Conservation (phyloP, 2,113 vertebrate genomes). For the Etheostoma cragini region DNA sequence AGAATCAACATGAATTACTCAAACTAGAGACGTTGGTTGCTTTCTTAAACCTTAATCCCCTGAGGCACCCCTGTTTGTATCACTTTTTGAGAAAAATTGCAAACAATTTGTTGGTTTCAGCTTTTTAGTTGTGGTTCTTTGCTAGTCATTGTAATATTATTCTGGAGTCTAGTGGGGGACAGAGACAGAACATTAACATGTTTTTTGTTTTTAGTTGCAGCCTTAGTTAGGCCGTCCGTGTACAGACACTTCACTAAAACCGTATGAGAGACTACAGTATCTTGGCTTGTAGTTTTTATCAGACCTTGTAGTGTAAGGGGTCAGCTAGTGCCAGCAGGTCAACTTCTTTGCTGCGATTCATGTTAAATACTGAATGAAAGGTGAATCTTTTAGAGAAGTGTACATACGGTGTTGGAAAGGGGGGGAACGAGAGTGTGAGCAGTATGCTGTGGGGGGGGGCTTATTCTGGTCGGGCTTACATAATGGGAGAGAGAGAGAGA, state of each 20-base stretch:
- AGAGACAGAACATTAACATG: no score
- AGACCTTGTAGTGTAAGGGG: neutral
- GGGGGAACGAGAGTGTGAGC: conserved; percentile 26
- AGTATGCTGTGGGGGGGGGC: conserved; percentile 13
- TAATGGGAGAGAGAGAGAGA: conserved; percentile 69
- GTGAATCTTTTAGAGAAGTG: conserved; percentile 9
- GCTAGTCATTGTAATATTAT: neutral
- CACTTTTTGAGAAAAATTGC: neutral
- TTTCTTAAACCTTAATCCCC: neutral
- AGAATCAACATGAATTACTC: no score
- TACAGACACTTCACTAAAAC: neutral
- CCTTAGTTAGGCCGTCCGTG: neutral
- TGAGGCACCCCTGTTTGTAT: neutral
- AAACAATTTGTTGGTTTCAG: neutral
- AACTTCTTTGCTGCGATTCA: neutral
- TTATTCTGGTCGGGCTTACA: conserved; percentile 67
- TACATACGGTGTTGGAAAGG: neutral
- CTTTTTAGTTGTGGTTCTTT: neutral
- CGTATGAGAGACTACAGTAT: neutral
- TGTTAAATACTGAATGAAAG: conserved; percentile 20
- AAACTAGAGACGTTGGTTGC: neutral
- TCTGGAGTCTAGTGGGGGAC: neutral
- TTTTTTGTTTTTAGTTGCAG: neutral
- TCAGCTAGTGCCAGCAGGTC: no score
- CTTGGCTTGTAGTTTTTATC: neutral